Base-by-base conservation (phyloP, 2,797 vertebrate genomes). In the Pagetopsis macropterus region DNA sequence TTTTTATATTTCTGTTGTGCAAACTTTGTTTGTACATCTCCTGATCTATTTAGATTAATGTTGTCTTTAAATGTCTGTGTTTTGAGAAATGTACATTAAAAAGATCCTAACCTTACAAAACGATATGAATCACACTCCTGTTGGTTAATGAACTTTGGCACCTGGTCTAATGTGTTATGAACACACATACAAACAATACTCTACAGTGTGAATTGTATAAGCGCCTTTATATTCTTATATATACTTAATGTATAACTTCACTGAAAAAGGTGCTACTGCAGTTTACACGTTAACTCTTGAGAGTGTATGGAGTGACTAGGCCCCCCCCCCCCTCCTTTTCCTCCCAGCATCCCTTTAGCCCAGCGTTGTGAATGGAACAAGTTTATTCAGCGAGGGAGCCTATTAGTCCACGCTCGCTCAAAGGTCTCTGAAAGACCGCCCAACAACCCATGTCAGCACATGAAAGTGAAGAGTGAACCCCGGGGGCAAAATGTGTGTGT, bases 401-500 rank as follows among this genome's bases (percentile, higher is more conserved):
- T 65, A 68, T 83, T 70, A 83, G 72, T 59, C 78, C 57, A 17
- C 54, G 49, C 43, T 59, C 19, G 14, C 49, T 76, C 76, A 82
- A 74, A 80, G 69, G 71, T 80, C 65, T 71, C 71, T 80, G 62
- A 79, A 77, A 84, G 72, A 74, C 60, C 9, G 46, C 50, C 70
- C 69, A 79, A 81, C 80, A 83, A 83, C 65, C 72, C 67, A 77
- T 81, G 84, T 79, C 68, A 84, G 66, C 78, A 87, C 83, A 85
- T 87, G 75, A 88, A 87, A 88, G 83, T 77, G 68, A 79, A 64
- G 72, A 84, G 77, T 87, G 84, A 79, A 84, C 72, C 73, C 63
- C 50, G 75, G 63, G 70, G 60, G 50, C 58, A 50, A 57, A 65
- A 59, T 57, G 74, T 68, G 40, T 70, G 31, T 65, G 59, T 60